These are phyloP conservation scores for Matsumyia berberina DNA, from an alignment of 2,888 invertebrate genomes.

Conservation along the genomic window DNA sequence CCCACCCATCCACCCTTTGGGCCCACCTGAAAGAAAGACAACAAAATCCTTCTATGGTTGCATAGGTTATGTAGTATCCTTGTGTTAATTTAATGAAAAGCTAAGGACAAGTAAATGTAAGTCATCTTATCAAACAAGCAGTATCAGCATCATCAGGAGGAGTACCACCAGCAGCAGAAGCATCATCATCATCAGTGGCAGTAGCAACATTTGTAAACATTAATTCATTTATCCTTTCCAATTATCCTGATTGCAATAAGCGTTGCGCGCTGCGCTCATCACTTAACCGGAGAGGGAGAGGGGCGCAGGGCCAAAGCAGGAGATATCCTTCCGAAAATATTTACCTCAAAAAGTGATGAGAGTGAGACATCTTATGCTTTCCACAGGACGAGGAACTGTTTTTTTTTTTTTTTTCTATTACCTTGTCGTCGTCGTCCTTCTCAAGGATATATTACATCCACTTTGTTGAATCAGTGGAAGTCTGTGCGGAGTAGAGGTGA, in stretches of 20 bases:
- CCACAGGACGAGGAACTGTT: conserved; percentile 44
- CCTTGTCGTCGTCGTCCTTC: conserved; percentile 53
- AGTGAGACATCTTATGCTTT: conserved; percentile 63
- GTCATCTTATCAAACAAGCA: conserved; percentile 70
- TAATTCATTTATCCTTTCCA: conserved; percentile 77
- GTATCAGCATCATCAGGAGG: conserved; percentile 13
- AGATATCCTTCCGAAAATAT: conserved; percentile 75
- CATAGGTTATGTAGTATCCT: conserved; percentile 56
- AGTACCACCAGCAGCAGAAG: conserved; percentile 40
- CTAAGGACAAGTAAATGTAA: conserved; percentile 70
- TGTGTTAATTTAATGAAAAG: conserved; percentile 76
- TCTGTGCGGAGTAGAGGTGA: conserved; percentile 49
- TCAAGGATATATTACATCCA: conserved; percentile 75
- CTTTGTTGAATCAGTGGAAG: conserved; percentile 75
- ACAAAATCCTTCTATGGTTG: conserved; percentile 6
- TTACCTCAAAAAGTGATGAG: conserved; percentile 72
- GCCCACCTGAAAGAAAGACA: neutral
- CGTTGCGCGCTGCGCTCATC: conserved; percentile 69
- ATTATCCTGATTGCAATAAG: conserved; percentile 77
- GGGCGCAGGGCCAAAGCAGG: conserved; percentile 51
- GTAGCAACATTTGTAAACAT: conserved; percentile 75
- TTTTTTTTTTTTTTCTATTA: conserved; percentile 37
- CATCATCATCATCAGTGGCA: conserved; percentile 56
- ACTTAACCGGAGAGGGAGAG: conserved; percentile 43
- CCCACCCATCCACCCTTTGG: neutral